phyloP scores from a whole-genome alignment of 2,888 invertebrate genomes.

The Balanococcus diminutus region DNA sequence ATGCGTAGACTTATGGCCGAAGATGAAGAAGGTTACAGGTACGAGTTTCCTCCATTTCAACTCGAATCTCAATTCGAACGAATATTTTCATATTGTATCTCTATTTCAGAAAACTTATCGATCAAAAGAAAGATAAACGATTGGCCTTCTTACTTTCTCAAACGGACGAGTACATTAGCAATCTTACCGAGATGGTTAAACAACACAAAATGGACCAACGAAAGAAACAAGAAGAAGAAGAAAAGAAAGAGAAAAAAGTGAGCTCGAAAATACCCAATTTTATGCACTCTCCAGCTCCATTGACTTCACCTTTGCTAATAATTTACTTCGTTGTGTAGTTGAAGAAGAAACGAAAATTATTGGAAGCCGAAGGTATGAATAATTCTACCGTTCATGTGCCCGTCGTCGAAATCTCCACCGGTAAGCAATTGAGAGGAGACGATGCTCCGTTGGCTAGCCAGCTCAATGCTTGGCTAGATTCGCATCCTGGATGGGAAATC shows the following conservation, averaged over 20 bases:
- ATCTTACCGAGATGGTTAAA: conserved; percentile 95
- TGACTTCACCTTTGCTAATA: background rate
- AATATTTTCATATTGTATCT: background rate
- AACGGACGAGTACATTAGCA: conserved; percentile 98
- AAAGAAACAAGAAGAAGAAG: conserved; percentile 86
- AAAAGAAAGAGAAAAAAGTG: conserved; percentile 73
- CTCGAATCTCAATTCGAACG: background rate
- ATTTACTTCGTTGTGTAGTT: background rate
- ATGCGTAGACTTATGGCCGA: conserved; percentile 99
- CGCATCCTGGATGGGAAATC: conserved; percentile 94
- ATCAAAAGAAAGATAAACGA: conserved; percentile 99
- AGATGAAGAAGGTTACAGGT: conserved; percentile 96
- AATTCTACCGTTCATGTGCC: conserved; percentile 78
- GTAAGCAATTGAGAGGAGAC: conserved; percentile 72
- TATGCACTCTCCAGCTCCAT: background rate
- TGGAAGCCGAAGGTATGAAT: conserved; percentile 23
- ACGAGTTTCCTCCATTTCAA: background rate
- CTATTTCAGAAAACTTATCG: conserved; percentile 82
- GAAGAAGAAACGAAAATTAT: conserved; percentile 38
- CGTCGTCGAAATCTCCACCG: conserved; percentile 87
- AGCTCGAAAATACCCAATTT: background rate
- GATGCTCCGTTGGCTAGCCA: conserved; percentile 88
- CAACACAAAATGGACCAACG: conserved; percentile 93
- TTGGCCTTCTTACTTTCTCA: conserved; percentile 95
- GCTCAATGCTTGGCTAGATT: conserved; percentile 83